These are phyloP conservation scores for Gobionotothen gibberifrons DNA, from an alignment of 2,797 vertebrate species.

Conservation along the genomic window DNA sequence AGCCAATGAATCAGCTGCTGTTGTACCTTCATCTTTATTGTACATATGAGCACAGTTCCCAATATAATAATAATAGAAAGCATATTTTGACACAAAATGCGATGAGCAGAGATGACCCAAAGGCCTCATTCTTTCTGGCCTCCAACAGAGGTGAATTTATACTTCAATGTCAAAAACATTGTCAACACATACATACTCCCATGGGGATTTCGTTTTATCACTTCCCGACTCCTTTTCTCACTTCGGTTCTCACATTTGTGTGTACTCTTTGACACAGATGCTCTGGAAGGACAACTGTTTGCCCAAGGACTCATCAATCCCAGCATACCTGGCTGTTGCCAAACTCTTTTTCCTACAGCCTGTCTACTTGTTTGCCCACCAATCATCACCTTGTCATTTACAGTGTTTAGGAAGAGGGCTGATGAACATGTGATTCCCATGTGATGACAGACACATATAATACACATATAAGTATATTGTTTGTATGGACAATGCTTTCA, in stretches of 20 bases:
- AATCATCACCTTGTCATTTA: conserved; percentile 69
- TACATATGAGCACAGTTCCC: background rate
- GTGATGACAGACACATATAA: conserved; percentile 42
- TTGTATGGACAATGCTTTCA: background rate
- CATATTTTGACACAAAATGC: conserved; percentile 1
- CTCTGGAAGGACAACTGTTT: conserved; percentile 63
- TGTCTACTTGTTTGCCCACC: conserved; percentile 61
- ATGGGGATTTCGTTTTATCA: conserved; percentile 49
- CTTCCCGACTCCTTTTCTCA: conserved; percentile 59
- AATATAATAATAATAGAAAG: conserved; percentile 3
- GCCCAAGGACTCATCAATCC: conserved; percentile 65
- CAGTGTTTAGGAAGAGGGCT: conserved; percentile 33
- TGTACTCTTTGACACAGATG: conserved; percentile 52
- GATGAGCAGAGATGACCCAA: conserved; percentile 11
- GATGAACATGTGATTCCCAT: conserved; percentile 24
- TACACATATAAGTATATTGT: conserved; percentile 12
- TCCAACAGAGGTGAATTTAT: conserved; percentile 21
- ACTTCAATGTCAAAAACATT: conserved; percentile 47
- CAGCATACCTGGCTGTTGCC: conserved; percentile 57
- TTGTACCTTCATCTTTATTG: background rate
- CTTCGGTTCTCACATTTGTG: conserved; percentile 55
- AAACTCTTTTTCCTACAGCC: conserved; percentile 61
- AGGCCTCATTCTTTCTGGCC: background rate
- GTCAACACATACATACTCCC: conserved; percentile 38
- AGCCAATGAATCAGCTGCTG: background rate